Percentiles rank a stretch among this genome's conserved stretches.
Conservation (phyloP, 1,140 invertebrate genomes). For the Ditylenchus dipsaci region DNA sequence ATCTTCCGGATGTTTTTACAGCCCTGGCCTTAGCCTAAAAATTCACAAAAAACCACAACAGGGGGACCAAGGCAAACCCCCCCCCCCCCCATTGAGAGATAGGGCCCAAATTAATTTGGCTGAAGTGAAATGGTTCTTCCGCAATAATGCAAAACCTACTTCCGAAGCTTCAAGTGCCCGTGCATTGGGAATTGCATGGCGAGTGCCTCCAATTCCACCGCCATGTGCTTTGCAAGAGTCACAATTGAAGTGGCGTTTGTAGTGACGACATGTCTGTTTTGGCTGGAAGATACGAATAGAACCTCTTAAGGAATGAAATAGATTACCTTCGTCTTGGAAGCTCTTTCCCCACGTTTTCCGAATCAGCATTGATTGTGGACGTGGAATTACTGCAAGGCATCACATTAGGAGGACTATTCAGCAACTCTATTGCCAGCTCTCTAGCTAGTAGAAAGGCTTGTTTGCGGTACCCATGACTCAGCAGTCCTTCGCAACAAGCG, state of each 20-base stretch:
- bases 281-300: background rate
- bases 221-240: background rate
- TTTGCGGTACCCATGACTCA: constrained; percentile 26
- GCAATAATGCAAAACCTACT: too few relatives aligned
- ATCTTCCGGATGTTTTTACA: too few relatives aligned
- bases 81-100: too few relatives aligned
- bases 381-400: background rate
- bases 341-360: too few relatives aligned
- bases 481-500: constrained; percentile 34
- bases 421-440: constrained; percentile 19
- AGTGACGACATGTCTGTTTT: constrained; percentile 6
- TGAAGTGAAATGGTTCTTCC: too few relatives aligned
- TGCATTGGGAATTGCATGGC: background rate
- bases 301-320: too few relatives aligned
- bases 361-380: too few relatives aligned
- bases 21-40: too few relatives aligned
- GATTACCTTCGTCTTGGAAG: too few relatives aligned
- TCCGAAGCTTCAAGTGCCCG: background rate
- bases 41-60: too few relatives aligned
- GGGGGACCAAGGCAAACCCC: too few relatives aligned
- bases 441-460: constrained; percentile 28
- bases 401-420: constrained; percentile 15
- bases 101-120: too few relatives aligned
- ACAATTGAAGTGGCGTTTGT: constrained; percentile 4
- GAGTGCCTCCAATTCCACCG: background rate